Evolutionary conservation across 1,140 invertebrate species (phyloP), one percentile per base, ranked within the genome.

Genomic region (Drosophila nasuta): DNA sequence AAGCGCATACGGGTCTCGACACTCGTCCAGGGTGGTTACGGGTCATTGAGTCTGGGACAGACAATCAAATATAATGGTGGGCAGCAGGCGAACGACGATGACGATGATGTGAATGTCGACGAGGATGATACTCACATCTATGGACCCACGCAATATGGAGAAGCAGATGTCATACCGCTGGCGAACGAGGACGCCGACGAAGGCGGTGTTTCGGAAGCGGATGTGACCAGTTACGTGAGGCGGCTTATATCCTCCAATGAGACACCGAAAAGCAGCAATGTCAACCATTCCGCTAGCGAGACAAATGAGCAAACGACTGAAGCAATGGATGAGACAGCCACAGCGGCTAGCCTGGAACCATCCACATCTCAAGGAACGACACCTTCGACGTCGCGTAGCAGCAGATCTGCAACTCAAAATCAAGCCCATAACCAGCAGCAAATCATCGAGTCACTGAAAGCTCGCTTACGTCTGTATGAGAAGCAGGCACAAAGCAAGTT

Each of bases 131-230:
- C 94, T 0, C 94, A 95, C 30, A 94, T 95, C 35, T 98, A 96
- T 89, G 97, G 97, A 1, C 95, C 96, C 5, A 93, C 96, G 8
- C 97, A 98, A 92, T 98, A 97, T 86, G 95, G 95, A 20, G 96
- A 96, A 72, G 94, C 94, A 0, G 96, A 97, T 93, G 95, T 97
- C 11, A 94, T 95, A 43, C 93, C 95, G 11, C 92, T 94, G 17
- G 92, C 93, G 13, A 94, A 94, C 60, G 94, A 94, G 1, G 91
- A 93, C 15, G 76, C 79, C n/a, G 90, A 90, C 45, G 71, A 91
- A 8, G 76, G 69, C 6, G 81, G 78, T 58, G 76, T 81, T 0
- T 79, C 78, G 5, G 72, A 83, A 10, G 79, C 74, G 13, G 93
- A 95, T 63, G 94, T 95, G 41, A 94, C 94, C 59, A 95, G 94